Evolutionary conservation across 2,797 vertebrate genomes (phyloP), one percentile per base, ranked within the genome.

Genomic region (Mustela erminea): DNA sequence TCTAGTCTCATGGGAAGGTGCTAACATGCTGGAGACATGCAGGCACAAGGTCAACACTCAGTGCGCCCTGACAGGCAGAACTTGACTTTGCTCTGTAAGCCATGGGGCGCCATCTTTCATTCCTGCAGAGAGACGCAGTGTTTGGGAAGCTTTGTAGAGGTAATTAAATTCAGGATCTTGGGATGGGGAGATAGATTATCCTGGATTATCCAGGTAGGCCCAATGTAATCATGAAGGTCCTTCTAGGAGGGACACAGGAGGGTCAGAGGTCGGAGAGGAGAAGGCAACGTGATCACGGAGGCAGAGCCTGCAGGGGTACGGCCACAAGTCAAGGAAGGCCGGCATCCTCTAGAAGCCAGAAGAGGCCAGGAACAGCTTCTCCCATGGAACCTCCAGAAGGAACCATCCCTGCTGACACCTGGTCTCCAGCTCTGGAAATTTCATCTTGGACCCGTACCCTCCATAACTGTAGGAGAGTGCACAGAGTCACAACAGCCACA

Each of bases 211-310:
- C 46, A 29, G 17, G 9, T 8, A 20, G 60, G 21, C 11, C 23
- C 56, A 84, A n/a, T 7, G 43, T 49, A 49, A 56, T 49, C 82
- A 56, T 27, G 52, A 82, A 29, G 2, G 18, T 43, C 38, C 70
- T 70, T 64, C 6, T 35, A 56, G 84, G 46, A 84, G 32, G 17
- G 21, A 70, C 0, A 2, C 11, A 49, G 17, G 41, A 82, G 41
- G 46, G 4, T 72, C 90, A 64, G 52, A 84, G 49, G 46, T 92
- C 13, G 20, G n/a, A 82, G 66, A 46, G 20, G 23, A 52, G 27
- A 46, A 17, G 23, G 15, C 35, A 1, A 3, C 0, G 18, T 6
- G 52, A 49, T 18, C 7, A 11, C 4, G 12, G 32, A 74, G 38
- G 49, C 38, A 46, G 93, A 93, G 46, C 56, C 29, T 4, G 29